Percentiles rank a stretch among this genome's conserved stretches.
phyloP scores from a whole-genome alignment of 2,113 vertebrate genomes.

The Connochaetes taurinus region DNA sequence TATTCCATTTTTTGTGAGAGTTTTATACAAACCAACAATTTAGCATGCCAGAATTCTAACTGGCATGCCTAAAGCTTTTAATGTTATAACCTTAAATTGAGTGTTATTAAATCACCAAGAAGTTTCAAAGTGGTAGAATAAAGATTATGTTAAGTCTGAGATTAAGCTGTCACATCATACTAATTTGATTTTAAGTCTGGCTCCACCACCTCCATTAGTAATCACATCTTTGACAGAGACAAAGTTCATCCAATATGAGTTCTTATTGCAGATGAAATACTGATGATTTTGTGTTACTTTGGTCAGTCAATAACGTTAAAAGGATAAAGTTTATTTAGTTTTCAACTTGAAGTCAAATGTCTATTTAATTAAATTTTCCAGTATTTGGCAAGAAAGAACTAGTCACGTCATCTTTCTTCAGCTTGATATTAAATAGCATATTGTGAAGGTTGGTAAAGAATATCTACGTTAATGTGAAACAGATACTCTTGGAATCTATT shows the following conservation, averaged over 20 bases:
- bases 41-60: background rate
- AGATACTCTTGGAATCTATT: conserved; percentile 56
- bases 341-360: conserved; percentile 73
- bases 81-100: conserved; percentile 3
- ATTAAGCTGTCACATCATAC: conserved; percentile 48
- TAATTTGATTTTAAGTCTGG: conserved; percentile 64
- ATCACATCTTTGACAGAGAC: conserved; percentile 50
- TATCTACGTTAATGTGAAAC: conserved; percentile 64
- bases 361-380: conserved; percentile 78
- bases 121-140: conserved; percentile 32
- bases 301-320: conserved; percentile 74
- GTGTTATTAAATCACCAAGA: conserved; percentile 47
- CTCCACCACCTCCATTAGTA: conserved; percentile 57
- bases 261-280: conserved; percentile 51
- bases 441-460: conserved; percentile 68
- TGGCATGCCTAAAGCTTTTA: background rate
- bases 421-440: conserved; percentile 70
- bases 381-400: conserved; percentile 64
- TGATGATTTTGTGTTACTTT: conserved; percentile 60
- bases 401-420: conserved; percentile 72
- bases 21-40: background rate
- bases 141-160: conserved; percentile 49
- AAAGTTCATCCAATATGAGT: conserved; percentile 63
- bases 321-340: conserved; percentile 71
- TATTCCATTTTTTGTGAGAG: background rate